These are phyloP conservation scores for Drosophila guanche DNA, from an alignment of 1,140 invertebrate species.

Conservation along the genomic window DNA sequence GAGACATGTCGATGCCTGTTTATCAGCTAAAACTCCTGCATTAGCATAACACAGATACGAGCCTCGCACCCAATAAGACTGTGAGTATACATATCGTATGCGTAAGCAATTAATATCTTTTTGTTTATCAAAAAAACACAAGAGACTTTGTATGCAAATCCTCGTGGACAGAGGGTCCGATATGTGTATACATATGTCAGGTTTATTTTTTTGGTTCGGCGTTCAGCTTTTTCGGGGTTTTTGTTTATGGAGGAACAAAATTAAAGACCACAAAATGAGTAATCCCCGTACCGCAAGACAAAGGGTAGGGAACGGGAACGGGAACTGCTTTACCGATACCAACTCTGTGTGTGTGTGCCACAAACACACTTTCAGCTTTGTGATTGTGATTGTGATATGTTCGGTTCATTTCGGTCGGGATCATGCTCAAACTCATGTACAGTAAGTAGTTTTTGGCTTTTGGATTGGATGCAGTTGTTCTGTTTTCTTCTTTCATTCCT, in stretches of 20 bases:
- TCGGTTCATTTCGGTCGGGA: too few relatives aligned
- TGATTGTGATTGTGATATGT: conserved; percentile 1
- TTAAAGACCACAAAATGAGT: conserved; percentile 25
- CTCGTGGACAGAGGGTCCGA: conserved; percentile 27
- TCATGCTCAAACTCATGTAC: background rate
- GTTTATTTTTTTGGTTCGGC: conserved; percentile 1
- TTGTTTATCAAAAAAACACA: conserved; percentile 55
- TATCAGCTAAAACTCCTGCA: conserved; percentile 44
- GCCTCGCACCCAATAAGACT: background rate
- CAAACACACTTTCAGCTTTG: conserved; percentile 4
- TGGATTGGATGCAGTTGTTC: background rate
- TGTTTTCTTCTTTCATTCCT: background rate
- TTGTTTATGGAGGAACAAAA: conserved; percentile 26
- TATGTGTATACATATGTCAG: conserved; percentile 20
- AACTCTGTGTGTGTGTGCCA: background rate
- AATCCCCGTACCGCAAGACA: conserved; percentile 1
- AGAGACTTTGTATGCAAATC: conserved; percentile 67
- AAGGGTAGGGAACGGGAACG: background rate
- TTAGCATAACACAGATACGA: conserved; percentile 60
- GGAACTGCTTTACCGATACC: background rate
- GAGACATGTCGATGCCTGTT: background rate
- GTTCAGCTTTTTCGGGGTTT: background rate
- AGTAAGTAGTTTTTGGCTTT: too few relatives aligned
- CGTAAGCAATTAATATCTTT: conserved; percentile 35
- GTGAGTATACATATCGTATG: background rate